A percentile compares a stretch with the other conserved stretches of the same genome.
Conservation (phyloP, 2,797 vertebrate species). For the Protonibea diacanthus region DNA sequence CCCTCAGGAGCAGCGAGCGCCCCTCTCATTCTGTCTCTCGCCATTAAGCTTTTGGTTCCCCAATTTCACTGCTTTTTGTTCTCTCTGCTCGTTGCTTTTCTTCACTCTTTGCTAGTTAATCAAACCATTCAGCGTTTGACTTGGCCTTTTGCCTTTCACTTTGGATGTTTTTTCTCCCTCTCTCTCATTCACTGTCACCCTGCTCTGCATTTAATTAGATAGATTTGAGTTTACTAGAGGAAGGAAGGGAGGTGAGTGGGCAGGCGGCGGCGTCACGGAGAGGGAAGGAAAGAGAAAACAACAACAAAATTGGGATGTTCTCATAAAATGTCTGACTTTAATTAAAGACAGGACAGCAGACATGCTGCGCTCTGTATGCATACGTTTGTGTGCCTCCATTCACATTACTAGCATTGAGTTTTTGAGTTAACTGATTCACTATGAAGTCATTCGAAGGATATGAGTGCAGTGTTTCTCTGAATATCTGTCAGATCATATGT, state of each 20-base stretch:
- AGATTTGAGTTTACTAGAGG: conserved; percentile 33
- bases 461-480: background rate
- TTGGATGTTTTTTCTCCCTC: background rate
- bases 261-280: conserved; percentile 20
- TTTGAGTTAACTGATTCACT: conserved; percentile 1
- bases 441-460: background rate
- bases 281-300: conserved; percentile 43
- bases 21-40: background rate
- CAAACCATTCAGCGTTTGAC: conserved; percentile 18
- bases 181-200: background rate
- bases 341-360: conserved; percentile 47
- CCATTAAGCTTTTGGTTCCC: conserved; percentile 29
- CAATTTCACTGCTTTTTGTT: conserved; percentile 30
- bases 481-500: background rate
- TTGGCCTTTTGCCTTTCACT: conserved; percentile 6
- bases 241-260: conserved; percentile 41
- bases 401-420: background rate
- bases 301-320: conserved; percentile 42
- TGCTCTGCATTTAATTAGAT: conserved; percentile 51
- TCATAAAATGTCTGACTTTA: conserved; percentile 60
- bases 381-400: conserved; percentile 2
- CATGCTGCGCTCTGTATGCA: background rate
- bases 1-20: conserved; percentile 22
- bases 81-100: background rate
- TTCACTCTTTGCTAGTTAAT: conserved; percentile 23